Evolutionary conservation across 2,113 vertebrate genomes (phyloP).

Genomic region (Lathamus discolor): DNA sequence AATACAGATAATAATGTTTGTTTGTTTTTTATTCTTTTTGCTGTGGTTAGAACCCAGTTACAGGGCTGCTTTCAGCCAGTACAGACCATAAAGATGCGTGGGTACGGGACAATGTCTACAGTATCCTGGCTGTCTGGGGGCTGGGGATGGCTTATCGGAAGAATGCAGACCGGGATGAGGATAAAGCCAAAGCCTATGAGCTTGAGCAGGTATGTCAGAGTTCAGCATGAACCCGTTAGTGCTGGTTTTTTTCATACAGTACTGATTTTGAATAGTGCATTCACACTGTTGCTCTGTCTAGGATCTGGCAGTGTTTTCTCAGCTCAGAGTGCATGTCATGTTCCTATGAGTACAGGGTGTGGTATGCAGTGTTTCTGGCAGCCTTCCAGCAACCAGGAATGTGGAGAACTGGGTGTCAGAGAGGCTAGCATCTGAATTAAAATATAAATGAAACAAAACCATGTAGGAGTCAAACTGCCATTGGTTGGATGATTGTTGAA

Average conservation of each 20-base stretch:
- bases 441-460: background rate
- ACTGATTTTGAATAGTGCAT: background rate
- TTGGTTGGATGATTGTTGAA: fast-evolving
- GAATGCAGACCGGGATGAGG: constrained; percentile 95
- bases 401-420: background rate
- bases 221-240: fast-evolving
- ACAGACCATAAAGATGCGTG: constrained; percentile 91
- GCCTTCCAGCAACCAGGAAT: background rate
- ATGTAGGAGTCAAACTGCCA: background rate
- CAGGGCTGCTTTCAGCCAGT: constrained; percentile 90
- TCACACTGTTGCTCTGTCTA: fast-evolving
- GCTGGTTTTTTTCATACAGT: background rate
- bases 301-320: background rate
- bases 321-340: fast-evolving
- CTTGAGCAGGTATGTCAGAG: constrained; percentile 87
- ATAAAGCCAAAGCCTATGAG: constrained; percentile 98
- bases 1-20: background rate
- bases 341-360: background rate
- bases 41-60: constrained; percentile 87
- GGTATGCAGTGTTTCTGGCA: background rate
- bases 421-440: background rate
- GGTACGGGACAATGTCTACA: constrained; percentile 97
- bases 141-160: constrained; percentile 98
- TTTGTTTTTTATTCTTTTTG: background rate
- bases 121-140: constrained; percentile 94